A percentile compares a stretch with the other conserved stretches of the same genome.
Conservation (phyloP, 2,888 invertebrate genomes). For the Spicauda simplicius region DNA sequence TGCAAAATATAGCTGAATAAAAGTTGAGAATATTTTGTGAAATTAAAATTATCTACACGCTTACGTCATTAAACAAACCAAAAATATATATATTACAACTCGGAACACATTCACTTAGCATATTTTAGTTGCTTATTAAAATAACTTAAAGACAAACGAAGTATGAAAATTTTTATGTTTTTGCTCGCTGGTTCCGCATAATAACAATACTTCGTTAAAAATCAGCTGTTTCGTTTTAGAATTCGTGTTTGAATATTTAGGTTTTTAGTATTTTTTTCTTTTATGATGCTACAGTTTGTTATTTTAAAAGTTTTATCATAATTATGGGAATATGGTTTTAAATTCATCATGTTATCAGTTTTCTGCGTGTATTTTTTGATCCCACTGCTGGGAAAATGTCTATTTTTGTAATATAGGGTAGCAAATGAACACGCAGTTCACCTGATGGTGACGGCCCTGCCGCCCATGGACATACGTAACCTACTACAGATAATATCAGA, state of each 20-base stretch:
- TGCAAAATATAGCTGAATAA: too few relatives aligned
- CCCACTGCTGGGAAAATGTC: too few relatives aligned
- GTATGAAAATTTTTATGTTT: background rate
- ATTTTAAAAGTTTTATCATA: too few relatives aligned
- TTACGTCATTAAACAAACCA: constrained; percentile 38
- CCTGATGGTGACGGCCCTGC: too few relatives aligned
- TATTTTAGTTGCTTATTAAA: constrained; percentile 66
- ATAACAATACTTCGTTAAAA: constrained; percentile 15
- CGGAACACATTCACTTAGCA: constrained; percentile 64
- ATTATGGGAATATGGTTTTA: too few relatives aligned
- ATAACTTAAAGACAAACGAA: constrained; percentile 47
- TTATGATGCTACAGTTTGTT: background rate
- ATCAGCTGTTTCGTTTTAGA: background rate
- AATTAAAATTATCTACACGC: constrained; percentile 3
- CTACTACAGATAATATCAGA: too few relatives aligned
- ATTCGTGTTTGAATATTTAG: background rate
- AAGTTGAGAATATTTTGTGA: background rate
- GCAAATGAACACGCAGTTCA: too few relatives aligned
- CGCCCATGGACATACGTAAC: too few relatives aligned
- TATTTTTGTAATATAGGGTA: too few relatives aligned
- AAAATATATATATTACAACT: constrained; percentile 62
- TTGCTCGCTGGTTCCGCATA: background rate
- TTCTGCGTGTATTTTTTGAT: background rate
- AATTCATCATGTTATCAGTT: background rate
- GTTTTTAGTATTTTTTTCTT: background rate